Conservation (phyloP, 2,797 vertebrate species). For the Scolopax bukidnonensis region DNA sequence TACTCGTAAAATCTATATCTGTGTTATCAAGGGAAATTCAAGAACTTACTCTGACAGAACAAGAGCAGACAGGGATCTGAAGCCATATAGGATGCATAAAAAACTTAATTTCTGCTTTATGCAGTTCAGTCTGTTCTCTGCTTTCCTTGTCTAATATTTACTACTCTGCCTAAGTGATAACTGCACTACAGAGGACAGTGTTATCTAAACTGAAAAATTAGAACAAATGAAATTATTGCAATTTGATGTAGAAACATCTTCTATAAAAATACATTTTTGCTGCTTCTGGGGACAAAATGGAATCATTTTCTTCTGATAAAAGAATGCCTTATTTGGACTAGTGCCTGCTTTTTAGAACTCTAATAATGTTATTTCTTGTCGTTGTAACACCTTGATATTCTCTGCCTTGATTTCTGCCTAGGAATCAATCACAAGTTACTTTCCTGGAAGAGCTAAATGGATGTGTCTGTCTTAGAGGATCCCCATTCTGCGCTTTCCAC, state of each 20-base stretch:
- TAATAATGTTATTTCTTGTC: background rate
- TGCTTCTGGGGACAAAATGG: background rate
- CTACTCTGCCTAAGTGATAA: background rate
- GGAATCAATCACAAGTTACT: background rate
- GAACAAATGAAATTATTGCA: background rate
- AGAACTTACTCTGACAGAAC: background rate
- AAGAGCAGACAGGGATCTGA: background rate
- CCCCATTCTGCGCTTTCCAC: background rate
- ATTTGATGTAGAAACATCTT: background rate
- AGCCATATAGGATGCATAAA: background rate
- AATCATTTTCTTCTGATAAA: background rate
- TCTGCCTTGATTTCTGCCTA: background rate
- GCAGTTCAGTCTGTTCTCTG: background rate
- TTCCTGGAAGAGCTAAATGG: background rate
- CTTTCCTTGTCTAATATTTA: background rate
- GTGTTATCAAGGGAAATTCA: background rate
- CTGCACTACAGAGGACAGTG: background rate
- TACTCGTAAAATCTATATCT: background rate
- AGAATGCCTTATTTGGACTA: background rate
- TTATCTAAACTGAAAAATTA: background rate
- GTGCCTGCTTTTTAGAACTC: background rate
- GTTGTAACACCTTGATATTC: background rate
- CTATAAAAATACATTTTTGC: background rate
- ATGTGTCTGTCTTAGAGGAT: background rate
- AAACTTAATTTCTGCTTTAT: background rate